Evolutionary conservation across 1,140 invertebrate genomes (phyloP).

Genomic region (Leptestheria dahalacensis): DNA sequence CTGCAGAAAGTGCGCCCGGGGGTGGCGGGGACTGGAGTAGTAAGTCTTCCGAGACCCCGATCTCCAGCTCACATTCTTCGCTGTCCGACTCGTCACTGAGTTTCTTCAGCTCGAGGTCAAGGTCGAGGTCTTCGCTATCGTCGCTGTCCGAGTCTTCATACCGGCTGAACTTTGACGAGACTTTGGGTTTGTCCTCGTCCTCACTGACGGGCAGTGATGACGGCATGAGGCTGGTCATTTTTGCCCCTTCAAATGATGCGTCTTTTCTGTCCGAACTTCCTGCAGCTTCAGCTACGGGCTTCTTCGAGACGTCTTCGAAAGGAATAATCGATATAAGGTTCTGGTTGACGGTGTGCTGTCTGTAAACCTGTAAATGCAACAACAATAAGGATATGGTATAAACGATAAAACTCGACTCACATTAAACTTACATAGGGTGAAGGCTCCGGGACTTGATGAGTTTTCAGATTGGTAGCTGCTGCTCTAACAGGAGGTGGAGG

Average conservation of each 20-base stretch:
- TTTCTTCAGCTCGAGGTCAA: background rate
- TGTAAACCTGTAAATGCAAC: background rate
- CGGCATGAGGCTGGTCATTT: background rate
- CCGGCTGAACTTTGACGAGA: conserved; percentile 1
- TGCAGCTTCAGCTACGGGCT: background rate
- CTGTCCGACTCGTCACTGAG: background rate
- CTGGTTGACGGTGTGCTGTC: conserved; percentile 2
- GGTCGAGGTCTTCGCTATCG: conserved; percentile 3
- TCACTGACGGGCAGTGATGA: background rate
- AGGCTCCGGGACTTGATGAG: background rate
- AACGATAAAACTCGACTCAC: background rate
- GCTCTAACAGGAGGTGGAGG: conserved; percentile 3
- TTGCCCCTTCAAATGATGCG: too few species aligned
- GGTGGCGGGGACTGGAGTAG: background rate
- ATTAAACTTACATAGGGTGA: background rate
- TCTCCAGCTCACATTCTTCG: conserved; percentile 4
- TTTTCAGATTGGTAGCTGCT: background rate
- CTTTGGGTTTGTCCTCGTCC: conserved; percentile 1
- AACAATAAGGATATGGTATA: background rate
- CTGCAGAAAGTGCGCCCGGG: background rate
- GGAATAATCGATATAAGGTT: conserved; percentile 9
- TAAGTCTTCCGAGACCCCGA: conserved; percentile 6
- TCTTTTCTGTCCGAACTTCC: too few species aligned
- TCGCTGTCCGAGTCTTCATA: conserved; percentile 10
- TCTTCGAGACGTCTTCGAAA: background rate